phyloP scores from a whole-genome alignment of 2,888 invertebrate species.

The Melitaea athalia region DNA sequence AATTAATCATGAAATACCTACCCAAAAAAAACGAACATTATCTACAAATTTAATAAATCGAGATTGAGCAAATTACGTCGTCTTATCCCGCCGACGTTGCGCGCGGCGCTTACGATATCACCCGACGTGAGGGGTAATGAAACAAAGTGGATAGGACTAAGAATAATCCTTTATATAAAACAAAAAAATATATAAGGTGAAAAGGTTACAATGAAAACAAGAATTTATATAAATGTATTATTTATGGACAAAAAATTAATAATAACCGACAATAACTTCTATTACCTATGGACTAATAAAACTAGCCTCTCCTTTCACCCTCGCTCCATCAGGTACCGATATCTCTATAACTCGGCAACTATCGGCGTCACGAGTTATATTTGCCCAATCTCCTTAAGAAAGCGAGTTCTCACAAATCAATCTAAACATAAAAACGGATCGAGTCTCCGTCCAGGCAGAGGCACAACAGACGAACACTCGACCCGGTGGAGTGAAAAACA shows the following conservation, averaged over 20 bases:
- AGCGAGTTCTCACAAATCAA: slow-evolving; percentile 75
- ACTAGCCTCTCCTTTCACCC: slow-evolving; percentile 26
- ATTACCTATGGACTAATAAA: slow-evolving; percentile 23
- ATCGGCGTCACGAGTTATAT: slow-evolving; percentile 25
- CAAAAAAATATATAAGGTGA: slow-evolving; percentile 5
- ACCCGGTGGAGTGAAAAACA: too few species aligned
- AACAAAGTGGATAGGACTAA: slow-evolving; percentile 4
- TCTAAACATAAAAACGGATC: slow-evolving; percentile 67
- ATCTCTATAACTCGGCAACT: not conserved
- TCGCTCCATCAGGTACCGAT: not conserved
- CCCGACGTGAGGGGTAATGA: not conserved
- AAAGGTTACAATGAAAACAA: slow-evolving; percentile 13
- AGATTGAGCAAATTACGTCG: slow-evolving; percentile 45
- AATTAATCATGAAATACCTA: slow-evolving; percentile 75
- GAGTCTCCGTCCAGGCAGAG: slow-evolving; percentile 56
- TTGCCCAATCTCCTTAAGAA: slow-evolving; percentile 59
- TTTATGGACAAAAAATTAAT: not conserved
- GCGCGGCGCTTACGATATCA: not conserved
- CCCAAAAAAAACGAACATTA: slow-evolving; percentile 75
- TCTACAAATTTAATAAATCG: slow-evolving; percentile 77
- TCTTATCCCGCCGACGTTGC: slow-evolving; percentile 17
- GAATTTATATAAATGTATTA: slow-evolving; percentile 7
- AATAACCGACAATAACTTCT: slow-evolving; percentile 10
- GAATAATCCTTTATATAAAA: not conserved
- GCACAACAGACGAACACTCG: too few species aligned